phyloP scores from a whole-genome alignment of 2,888 invertebrate species.

The Ectemnius continuus region DNA sequence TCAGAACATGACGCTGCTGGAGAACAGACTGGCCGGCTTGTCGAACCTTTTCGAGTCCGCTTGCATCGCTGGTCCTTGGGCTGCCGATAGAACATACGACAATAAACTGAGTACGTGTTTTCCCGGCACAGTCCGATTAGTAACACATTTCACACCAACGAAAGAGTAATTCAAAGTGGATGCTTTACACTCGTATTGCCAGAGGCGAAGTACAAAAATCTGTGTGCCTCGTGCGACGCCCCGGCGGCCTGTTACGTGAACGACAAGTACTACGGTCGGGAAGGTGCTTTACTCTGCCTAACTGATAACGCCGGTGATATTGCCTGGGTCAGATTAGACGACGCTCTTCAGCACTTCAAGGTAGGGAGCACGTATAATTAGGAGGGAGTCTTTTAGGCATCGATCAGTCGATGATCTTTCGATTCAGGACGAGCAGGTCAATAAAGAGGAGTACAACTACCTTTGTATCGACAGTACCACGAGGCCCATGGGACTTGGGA shows the following conservation, averaged over 20 bases:
- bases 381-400: background rate
- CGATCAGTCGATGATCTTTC: background rate
- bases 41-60: conserved; percentile 87
- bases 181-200: background rate
- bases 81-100: conserved; percentile 83
- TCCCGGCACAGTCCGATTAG: background rate
- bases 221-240: conserved; percentile 86
- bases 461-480: conserved; percentile 88
- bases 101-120: conserved; percentile 82
- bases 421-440: conserved; percentile 33
- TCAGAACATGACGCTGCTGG: conserved; percentile 83
- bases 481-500: conserved; percentile 79
- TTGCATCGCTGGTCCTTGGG: conserved; percentile 93
- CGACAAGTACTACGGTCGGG: conserved; percentile 91
- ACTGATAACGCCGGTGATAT: conserved; percentile 89
- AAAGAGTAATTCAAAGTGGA: no score
- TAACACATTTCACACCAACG: no score
- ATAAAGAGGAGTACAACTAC: conserved; percentile 81
- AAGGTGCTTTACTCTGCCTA: conserved; percentile 89
- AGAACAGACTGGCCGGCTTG: conserved; percentile 87
- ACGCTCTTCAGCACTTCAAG: conserved; percentile 84
- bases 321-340: conserved; percentile 88
- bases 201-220: conserved; percentile 84
- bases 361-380: conserved; percentile 72
- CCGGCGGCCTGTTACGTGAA: conserved; percentile 81